Percentiles rank a stretch among this genome's conserved stretches.
These are phyloP conservation scores for Melieria crassipennis DNA, from an alignment of 2,888 invertebrate species.

Conservation along the genomic window DNA sequence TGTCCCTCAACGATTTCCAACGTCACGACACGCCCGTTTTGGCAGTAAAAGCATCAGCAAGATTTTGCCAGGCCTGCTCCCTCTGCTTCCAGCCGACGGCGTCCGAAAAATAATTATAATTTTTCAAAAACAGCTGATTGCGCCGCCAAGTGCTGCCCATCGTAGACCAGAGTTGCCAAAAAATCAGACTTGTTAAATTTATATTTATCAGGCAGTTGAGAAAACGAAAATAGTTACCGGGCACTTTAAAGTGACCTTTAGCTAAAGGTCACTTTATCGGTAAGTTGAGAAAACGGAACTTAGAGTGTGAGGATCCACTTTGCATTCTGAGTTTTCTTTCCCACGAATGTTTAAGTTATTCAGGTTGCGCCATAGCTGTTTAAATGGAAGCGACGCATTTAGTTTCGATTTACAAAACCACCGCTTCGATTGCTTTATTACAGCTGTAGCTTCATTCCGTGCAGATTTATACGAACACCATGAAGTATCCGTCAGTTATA, in stretches of 20 bases:
- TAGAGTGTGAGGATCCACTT: conserved; percentile 13
- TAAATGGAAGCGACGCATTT: background rate
- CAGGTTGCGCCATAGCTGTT: conserved; percentile 1
- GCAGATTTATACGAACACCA: background rate
- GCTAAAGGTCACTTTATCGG: too few relatives aligned
- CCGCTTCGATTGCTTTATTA: background rate
- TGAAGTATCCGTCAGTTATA: background rate
- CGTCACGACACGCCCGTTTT: too few relatives aligned
- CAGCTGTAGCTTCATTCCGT: background rate
- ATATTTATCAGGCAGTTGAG: too few relatives aligned
- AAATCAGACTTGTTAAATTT: conserved; percentile 69
- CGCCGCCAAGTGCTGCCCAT: conserved; percentile 83
- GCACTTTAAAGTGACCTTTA: too few relatives aligned
- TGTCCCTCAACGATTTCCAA: too few relatives aligned
- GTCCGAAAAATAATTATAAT: too few relatives aligned
- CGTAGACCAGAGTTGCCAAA: conserved; percentile 65
- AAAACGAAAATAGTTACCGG: too few relatives aligned
- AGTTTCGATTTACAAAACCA: background rate
- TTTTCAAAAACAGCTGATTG: too few relatives aligned
- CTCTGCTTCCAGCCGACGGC: too few relatives aligned
- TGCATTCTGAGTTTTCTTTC: background rate
- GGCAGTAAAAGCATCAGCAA: too few relatives aligned
- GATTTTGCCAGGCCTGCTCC: too few relatives aligned
- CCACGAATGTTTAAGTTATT: background rate
- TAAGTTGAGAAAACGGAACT: too few relatives aligned